Conservation (phyloP, 2,888 invertebrate species). For the Yponomeuta malinellus region DNA sequence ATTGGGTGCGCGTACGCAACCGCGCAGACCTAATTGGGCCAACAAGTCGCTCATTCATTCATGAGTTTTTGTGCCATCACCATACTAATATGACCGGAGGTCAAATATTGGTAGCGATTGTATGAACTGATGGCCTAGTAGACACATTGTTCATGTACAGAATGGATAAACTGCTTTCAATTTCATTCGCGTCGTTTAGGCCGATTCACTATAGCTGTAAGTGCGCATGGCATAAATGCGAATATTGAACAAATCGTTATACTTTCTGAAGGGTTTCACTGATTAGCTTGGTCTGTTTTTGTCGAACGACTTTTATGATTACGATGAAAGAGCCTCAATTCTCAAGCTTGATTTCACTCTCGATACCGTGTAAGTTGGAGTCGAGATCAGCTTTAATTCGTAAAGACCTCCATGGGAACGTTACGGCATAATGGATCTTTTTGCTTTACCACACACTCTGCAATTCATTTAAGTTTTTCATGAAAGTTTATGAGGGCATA, state of each 20-base stretch:
- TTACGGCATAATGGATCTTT: not conserved
- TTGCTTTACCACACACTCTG: not conserved
- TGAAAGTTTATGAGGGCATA: not conserved
- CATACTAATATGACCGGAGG: not conserved
- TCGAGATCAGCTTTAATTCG: not conserved
- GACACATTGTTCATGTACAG: not conserved
- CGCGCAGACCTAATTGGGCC: slow-evolving; percentile 15
- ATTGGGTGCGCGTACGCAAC: slow-evolving; percentile 20
- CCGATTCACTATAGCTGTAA: no score
- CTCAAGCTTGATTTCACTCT: not conserved
- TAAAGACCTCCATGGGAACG: not conserved
- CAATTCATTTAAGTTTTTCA: not conserved
- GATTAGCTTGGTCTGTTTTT: no score
- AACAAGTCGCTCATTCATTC: slow-evolving; percentile 22
- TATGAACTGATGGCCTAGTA: not conserved
- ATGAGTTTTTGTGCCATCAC: not conserved
- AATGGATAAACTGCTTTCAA: not conserved
- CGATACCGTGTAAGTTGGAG: not conserved
- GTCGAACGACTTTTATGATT: no score
- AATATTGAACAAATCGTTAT: no score
- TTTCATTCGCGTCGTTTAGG: not conserved
- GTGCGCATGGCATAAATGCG: no score
- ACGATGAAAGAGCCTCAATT: not conserved
- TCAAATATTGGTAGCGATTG: not conserved
- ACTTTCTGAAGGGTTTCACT: no score